Percentiles rank a stretch among this genome's conserved stretches.
phyloP scores from a whole-genome alignment of 2,113 vertebrate genomes.

The Guaruba guarouba region DNA sequence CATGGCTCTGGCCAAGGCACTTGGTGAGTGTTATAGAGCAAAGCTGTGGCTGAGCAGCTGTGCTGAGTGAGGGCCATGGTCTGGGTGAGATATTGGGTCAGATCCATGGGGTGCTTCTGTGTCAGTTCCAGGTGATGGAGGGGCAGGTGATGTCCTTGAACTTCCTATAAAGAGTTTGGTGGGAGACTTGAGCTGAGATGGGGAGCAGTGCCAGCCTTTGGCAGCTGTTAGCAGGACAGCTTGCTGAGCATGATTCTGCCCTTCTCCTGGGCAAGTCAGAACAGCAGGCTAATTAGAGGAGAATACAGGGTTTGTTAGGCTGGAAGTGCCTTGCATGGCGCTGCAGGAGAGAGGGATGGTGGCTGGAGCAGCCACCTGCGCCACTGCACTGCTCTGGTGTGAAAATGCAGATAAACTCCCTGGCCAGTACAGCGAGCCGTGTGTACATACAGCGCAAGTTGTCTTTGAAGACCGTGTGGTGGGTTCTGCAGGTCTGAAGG shows the following conservation, averaged over 20 bases:
- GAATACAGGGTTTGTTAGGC: background rate
- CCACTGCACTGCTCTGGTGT: background rate
- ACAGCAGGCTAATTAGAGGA: background rate
- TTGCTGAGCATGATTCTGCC: fast-evolving
- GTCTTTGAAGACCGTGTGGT: background rate
- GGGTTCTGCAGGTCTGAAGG: background rate
- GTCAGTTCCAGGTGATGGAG: background rate
- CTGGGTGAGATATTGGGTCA: background rate
- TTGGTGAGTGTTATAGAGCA: fast-evolving
- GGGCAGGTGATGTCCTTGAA: fast-evolving
- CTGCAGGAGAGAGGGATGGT: fast-evolving
- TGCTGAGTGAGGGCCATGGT: background rate
- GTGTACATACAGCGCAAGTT: fast-evolving
- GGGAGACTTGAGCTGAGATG: background rate
- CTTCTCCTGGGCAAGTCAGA: conserved; percentile 24
- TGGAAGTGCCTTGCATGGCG: background rate
- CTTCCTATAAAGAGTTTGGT: background rate
- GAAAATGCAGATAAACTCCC: background rate
- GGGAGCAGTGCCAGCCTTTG: background rate
- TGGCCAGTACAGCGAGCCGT: fast-evolving
- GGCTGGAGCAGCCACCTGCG: background rate
- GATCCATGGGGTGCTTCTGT: fast-evolving
- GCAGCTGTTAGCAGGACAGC: background rate
- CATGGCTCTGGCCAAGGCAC: fast-evolving
- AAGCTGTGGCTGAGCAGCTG: background rate